These are phyloP conservation scores for Eptesicus fuscus DNA, from an alignment of 2,113 vertebrate genomes.

Conservation along the genomic window DNA sequence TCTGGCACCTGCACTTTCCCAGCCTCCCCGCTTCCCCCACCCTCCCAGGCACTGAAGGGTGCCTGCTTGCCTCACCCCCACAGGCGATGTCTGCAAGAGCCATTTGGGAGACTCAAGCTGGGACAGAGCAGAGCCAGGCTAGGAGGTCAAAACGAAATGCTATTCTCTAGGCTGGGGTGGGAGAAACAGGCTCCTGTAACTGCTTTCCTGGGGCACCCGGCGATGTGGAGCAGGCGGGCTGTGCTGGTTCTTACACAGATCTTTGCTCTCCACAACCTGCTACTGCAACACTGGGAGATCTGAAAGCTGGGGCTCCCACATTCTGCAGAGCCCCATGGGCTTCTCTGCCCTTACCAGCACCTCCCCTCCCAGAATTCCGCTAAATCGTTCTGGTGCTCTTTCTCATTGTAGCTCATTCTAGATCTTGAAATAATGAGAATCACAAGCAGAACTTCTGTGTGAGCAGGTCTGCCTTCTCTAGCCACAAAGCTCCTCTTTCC, in stretches of 20 bases:
- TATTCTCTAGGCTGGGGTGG: not conserved
- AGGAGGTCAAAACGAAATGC: not conserved
- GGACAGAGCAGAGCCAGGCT: not conserved
- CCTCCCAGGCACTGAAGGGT: not conserved
- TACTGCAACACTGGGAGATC: too few relatives aligned
- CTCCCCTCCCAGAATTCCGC: not conserved
- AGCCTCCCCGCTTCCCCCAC: too few relatives aligned
- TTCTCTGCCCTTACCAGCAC: fast-evolving
- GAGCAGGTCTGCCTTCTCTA: not conserved
- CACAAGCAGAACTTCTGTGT: not conserved
- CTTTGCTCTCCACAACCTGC: not conserved
- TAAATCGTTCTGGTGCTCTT: not conserved
- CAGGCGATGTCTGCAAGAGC: not conserved
- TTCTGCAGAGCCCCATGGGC: fast-evolving
- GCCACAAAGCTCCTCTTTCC: not conserved
- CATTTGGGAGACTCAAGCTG: not conserved
- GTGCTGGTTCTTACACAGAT: not conserved
- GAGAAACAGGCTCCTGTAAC: not conserved
- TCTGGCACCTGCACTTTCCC: not conserved
- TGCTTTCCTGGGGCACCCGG: not conserved
- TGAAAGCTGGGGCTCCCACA: not conserved
- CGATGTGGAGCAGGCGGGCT: not conserved
- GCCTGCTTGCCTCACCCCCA: not conserved
- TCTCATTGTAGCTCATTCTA: not conserved
- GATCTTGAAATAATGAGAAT: not conserved